Evolutionary conservation across 35 echinoderm and acorn worm species (phyloP).

Genomic region (Apostichopus parvimensis): DNA sequence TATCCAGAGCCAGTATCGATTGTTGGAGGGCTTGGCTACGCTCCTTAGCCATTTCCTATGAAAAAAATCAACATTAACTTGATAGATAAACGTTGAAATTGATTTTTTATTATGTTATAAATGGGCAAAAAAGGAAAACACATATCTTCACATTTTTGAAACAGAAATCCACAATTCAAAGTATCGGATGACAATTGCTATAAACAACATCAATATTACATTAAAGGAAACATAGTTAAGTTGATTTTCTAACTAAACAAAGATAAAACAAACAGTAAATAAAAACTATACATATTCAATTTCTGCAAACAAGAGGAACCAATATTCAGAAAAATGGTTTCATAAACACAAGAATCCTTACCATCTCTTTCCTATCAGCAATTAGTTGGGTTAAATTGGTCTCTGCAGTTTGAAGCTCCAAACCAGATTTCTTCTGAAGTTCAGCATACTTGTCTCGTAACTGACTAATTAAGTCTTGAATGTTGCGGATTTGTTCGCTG

Average conservation of each 20-base stretch:
- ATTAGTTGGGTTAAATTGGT: slow-evolving; percentile 57
- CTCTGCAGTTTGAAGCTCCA: slow-evolving; percentile 53
- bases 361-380: slow-evolving; percentile 75
- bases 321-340: not conserved
- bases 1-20: slow-evolving; percentile 34
- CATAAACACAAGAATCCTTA: slow-evolving; percentile 46
- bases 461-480: slow-evolving; percentile 62
- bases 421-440: slow-evolving; percentile 57
- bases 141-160: too few relatives aligned
- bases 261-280: not conserved
- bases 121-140: too few relatives aligned
- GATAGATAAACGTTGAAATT: too few relatives aligned
- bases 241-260: too few relatives aligned
- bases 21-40: slow-evolving; percentile 23
- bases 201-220: too few relatives aligned
- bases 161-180: too few relatives aligned
- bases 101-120: too few relatives aligned
- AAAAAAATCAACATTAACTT: not conserved
- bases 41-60: slow-evolving; percentile 52
- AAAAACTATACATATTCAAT: not conserved
- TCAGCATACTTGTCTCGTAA: slow-evolving; percentile 70
- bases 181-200: too few relatives aligned
- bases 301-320: not conserved
- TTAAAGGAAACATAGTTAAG: too few relatives aligned
- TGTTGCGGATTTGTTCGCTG: slow-evolving; percentile 59